Base-by-base conservation (phyloP, 2,797 vertebrate species). In the Serranus cabrilla region DNA sequence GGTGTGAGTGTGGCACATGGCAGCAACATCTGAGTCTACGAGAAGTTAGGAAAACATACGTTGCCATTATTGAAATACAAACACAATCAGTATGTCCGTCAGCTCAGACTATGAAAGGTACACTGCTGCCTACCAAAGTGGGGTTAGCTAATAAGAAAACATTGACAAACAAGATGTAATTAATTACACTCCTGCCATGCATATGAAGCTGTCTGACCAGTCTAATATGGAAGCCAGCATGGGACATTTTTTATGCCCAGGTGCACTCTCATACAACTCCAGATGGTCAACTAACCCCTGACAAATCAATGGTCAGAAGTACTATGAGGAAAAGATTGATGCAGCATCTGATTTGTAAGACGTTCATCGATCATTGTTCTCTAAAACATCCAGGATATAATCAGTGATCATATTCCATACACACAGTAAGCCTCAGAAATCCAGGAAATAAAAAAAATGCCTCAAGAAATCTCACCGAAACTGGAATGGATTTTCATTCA, bases 1-100 rank as follows among this genome's bases (percentile, higher is more conserved):
- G 68, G 71, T 82, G 70, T 46, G 78, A 78, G 73, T 72, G 73
- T 81, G 78, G 87, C 72, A 87, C 94, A 95, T 94, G 80, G 91
- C 94, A 92, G 91, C 91, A 80, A 76, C 84, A 88, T 87, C 77
- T 37, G 74, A 77, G 74, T 81, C 82, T 88, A 20, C 56, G 27
- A 49, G 31, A 74, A 61, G 71, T 18, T 17, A 60, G 74, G 55
- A 76, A 49, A 64, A 62, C 52, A 67, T 0, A 16, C 17, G 17
- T 0, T 9, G 20, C 51, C 1, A 42, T 59, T 21, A 17, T n/a
- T 42, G 2, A 40, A 6, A 57, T 16, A 40, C n/a, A 14, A 11
- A 43, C 18, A 34, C 31, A 8, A 5, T 21, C 3, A 27, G 8
- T 18, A 12, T 18, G 18, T 58, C 34, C 11, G 3, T 69, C 21